Evolutionary conservation across 2,888 invertebrate species (phyloP).

Genomic region (Abrostola triplasia): DNA sequence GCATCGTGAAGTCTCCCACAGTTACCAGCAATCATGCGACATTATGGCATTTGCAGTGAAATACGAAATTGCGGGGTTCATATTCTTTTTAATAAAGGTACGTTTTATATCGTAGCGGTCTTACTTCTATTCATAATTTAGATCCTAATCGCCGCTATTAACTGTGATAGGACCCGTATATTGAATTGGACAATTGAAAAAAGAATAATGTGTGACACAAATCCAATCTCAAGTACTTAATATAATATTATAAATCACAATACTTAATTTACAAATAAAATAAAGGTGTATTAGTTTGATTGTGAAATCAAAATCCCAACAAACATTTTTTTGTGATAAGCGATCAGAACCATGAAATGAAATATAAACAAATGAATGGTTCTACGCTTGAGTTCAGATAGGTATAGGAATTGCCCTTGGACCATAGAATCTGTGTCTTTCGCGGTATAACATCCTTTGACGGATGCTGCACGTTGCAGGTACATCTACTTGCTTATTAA

Average conservation of each 20-base stretch:
- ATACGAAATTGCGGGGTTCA: background rate
- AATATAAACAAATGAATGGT: background rate
- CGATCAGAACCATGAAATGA: conserved; percentile 1
- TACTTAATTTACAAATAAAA: too few relatives aligned
- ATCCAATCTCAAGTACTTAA: background rate
- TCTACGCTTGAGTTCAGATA: background rate
- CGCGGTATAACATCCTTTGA: too few relatives aligned
- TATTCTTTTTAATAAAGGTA: background rate
- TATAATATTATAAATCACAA: too few relatives aligned
- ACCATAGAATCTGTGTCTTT: too few relatives aligned
- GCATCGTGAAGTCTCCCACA: background rate
- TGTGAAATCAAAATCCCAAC: background rate
- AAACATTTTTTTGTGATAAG: background rate
- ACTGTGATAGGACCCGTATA: too few relatives aligned
- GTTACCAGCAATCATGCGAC: background rate
- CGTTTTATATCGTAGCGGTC: background rate
- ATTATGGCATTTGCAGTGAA: background rate
- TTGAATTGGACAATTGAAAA: too few relatives aligned
- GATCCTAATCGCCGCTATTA: too few relatives aligned
- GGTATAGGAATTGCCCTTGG: too few relatives aligned
- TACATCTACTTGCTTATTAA: too few relatives aligned
- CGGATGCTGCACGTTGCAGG: too few relatives aligned
- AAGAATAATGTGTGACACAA: background rate
- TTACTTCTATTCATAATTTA: too few relatives aligned
- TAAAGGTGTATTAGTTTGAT: background rate